Evolutionary conservation across 2,797 vertebrate species (phyloP), one percentile per base, ranked within the genome.

Genomic region (Sardinella longiceps): DNA sequence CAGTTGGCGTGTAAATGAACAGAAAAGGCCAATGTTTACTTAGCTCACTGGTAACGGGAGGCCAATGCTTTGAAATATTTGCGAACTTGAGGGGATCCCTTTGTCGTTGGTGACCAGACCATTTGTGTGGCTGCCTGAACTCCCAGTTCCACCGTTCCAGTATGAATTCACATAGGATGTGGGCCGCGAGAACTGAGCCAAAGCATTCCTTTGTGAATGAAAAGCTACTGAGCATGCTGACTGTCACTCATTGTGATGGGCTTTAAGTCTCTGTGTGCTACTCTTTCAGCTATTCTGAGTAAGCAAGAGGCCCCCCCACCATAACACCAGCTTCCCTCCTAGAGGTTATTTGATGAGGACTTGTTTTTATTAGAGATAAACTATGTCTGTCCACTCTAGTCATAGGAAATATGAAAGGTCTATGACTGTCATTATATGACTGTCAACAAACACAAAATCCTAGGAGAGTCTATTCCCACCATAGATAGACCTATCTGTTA

Each of bases 91-190:
- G 82, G 30, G 39, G 50, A 81, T 30, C 6, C 18, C 63, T 28
- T 51, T 39, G 84, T 28, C 60, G 74, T 83, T 63, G 56, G 83
- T 51, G 48, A 45, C 82, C 46, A 83, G 48, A 45, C 82, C 46
- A 83, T 74, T 87, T 85, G 81, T 87, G 84, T 87, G 83, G 77
- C 86, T 83, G 56, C 85, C 63, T 81, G 83, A 83, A 83, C 60
- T 1, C 56, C 56, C 74, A 85, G 81, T 85, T 85, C 58, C 77
- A 85, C 81, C 80, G 85, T 87, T 85, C 84, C 84, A 58, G 84
- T 87, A 81, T 81, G 86, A 87, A 85, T 82, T 84, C 84, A 87
- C 84, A 85, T 84, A 83, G 84, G 85, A 87, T 46, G 86, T 85
- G 82, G 86, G 82, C 85, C 30, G 82, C n/a, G 80, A 39, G 30